Conservation (phyloP, 2,113 vertebrate genomes). For the Eonycteris spelaea region DNA sequence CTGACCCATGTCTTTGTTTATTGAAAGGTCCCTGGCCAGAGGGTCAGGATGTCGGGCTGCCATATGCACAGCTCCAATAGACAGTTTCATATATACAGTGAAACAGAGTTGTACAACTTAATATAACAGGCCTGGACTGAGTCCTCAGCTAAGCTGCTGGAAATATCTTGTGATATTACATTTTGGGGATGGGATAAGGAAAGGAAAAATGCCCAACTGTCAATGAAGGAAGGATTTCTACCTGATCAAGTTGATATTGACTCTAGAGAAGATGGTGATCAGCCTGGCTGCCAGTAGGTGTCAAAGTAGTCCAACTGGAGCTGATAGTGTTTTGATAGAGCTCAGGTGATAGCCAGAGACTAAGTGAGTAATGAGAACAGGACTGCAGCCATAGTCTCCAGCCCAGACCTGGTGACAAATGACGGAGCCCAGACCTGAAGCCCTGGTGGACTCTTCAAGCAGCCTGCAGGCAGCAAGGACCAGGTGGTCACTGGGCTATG, state of each 20-base stretch:
- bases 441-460: background rate
- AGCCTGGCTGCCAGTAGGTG: background rate
- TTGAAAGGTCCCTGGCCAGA: background rate
- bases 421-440: background rate
- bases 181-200: too few relatives aligned
- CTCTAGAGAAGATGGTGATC: background rate
- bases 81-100: background rate
- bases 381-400: background rate
- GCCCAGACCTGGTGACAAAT: background rate
- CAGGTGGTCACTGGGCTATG: too few relatives aligned
- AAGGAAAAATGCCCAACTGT: background rate
- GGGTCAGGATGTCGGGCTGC: background rate
- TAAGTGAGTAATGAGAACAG: background rate
- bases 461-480: background rate
- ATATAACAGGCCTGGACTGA: background rate
- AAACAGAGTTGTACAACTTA: background rate
- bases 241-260: background rate
- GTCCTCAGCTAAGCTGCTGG: background rate
- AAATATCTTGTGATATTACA: background rate
- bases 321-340: background rate
- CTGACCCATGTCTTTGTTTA: background rate
- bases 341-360: background rate
- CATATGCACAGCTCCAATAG: background rate
- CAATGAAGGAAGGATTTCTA: background rate
- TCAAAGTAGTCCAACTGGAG: background rate